Evolutionary conservation across 2,113 vertebrate species (phyloP).

Genomic region (Ochotona curzoniae): DNA sequence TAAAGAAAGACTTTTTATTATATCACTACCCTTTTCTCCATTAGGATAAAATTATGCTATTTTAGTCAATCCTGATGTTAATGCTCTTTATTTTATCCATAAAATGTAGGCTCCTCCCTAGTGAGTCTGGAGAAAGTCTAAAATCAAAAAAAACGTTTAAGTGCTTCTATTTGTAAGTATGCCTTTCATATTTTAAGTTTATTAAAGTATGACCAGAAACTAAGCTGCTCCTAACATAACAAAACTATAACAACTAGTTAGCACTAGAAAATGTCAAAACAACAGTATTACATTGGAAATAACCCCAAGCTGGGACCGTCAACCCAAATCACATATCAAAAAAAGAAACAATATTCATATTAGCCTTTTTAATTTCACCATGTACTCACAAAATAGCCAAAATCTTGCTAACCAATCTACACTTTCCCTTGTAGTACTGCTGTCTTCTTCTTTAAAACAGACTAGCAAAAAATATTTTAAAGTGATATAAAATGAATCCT

Average conservation of each 20-base stretch:
- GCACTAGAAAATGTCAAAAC: not conserved
- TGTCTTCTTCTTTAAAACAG: conserved; percentile 32
- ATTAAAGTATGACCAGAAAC: conserved; percentile 15
- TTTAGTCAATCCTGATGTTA: conserved; percentile 24
- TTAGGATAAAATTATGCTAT: conserved; percentile 21
- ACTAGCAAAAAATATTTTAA: not conserved
- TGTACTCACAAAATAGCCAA: conserved; percentile 9
- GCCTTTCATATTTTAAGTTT: conserved; percentile 36
- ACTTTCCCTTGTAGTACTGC: not conserved
- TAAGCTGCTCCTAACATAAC: not conserved
- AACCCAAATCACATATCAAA: not conserved
- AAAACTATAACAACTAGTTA: not conserved
- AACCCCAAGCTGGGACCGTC: not conserved
- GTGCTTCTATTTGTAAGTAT: conserved; percentile 7
- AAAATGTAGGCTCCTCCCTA: not conserved
- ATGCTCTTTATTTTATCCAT: not conserved
- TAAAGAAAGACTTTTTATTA: not conserved
- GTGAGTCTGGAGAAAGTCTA: not conserved
- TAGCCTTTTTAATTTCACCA: conserved; percentile 24
- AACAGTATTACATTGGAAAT: not conserved
- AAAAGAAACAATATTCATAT: conserved; percentile 36
- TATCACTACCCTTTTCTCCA: conserved; percentile 19
- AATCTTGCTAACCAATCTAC: not conserved
- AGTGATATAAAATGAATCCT: not conserved
- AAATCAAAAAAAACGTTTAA: not conserved